Evolutionary conservation across 2,797 vertebrate species (phyloP).

Genomic region (Paramormyrops hopkinsi): DNA sequence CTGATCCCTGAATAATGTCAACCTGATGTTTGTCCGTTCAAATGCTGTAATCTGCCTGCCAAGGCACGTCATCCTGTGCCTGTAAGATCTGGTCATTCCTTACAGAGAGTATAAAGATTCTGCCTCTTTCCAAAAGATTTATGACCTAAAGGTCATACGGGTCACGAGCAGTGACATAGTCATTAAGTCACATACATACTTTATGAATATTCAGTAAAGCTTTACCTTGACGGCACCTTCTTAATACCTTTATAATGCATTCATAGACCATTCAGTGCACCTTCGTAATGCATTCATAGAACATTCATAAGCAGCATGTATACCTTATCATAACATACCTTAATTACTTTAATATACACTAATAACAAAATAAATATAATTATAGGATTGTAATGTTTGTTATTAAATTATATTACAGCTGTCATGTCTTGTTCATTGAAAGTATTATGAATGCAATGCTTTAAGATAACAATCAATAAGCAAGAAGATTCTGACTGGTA

Average conservation of each 20-base stretch:
- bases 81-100: background rate
- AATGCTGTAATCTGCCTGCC: background rate
- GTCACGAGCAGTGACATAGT: background rate
- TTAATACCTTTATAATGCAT: background rate
- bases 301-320: background rate
- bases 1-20: background rate
- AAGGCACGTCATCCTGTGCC: background rate
- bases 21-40: background rate
- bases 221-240: background rate
- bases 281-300: background rate
- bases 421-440: background rate
- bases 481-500: background rate
- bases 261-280: background rate
- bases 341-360: background rate
- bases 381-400: background rate
- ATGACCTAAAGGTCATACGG: background rate
- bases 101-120: background rate
- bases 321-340: background rate
- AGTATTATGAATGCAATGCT: background rate
- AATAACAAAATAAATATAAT: background rate
- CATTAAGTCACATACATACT: background rate
- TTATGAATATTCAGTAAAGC: background rate
- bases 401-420: background rate
- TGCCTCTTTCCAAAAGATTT: background rate
- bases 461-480: background rate